Evolutionary conservation across 1,140 invertebrate genomes (phyloP).

Genomic region (Brachionus rotundiformis): DNA sequence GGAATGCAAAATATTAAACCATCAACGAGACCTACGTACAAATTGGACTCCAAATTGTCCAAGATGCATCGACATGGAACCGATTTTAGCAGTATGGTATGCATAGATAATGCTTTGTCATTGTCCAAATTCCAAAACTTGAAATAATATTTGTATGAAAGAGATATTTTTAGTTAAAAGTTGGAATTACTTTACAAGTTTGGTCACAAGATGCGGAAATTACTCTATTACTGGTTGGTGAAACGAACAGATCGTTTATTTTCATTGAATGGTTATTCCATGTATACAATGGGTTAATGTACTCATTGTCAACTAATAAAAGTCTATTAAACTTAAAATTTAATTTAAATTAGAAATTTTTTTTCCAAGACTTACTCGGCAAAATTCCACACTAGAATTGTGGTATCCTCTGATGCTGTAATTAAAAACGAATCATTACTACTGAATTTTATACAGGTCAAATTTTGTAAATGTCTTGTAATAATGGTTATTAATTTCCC

Average conservation of each 20-base stretch:
- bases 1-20: slow-evolving; percentile 8
- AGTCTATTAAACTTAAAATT: slow-evolving; percentile 20
- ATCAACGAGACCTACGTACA: slow-evolving; percentile 24
- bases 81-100: slow-evolving; percentile 9
- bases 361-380: neutral
- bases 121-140: slow-evolving; percentile 45
- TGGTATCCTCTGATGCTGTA: slow-evolving; percentile 39
- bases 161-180: neutral
- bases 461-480: slow-evolving; percentile 27
- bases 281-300: slow-evolving; percentile 26
- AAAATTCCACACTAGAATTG: slow-evolving; percentile 50
- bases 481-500: slow-evolving; percentile 22
- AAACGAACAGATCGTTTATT: slow-evolving; percentile 48
- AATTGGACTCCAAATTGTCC: slow-evolving; percentile 23
- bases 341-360: neutral
- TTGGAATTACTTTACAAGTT: slow-evolving; percentile 29
- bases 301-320: slow-evolving; percentile 33
- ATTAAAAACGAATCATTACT: slow-evolving; percentile 4
- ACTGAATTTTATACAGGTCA: slow-evolving; percentile 39
- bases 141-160: neutral
- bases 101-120: neutral
- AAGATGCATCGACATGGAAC: slow-evolving; percentile 13
- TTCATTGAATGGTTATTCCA: slow-evolving; percentile 50
- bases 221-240: slow-evolving; percentile 20
- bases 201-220: slow-evolving; percentile 43